A percentile compares a stretch with the other conserved stretches of the same genome.
Conservation (phyloP, 2,888 invertebrate genomes). For the Xylocampa areola region DNA sequence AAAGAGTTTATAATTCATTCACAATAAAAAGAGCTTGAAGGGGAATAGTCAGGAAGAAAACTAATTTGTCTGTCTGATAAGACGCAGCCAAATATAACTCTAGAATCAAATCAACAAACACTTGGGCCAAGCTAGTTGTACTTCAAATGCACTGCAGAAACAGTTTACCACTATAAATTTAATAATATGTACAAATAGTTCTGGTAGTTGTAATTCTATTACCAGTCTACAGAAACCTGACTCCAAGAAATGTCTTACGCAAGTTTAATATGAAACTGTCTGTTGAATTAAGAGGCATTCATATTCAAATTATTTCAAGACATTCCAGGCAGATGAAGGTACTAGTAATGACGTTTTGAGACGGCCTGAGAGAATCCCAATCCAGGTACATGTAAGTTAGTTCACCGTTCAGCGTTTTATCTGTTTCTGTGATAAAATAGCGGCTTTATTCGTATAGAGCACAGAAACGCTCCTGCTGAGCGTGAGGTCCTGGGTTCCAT, state of each 20-base stretch:
- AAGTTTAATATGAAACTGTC: slow-evolving; percentile 75
- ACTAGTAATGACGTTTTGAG: slow-evolving; percentile 44
- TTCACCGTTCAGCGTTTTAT: background rate
- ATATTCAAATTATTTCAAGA: slow-evolving; percentile 75
- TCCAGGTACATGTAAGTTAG: slow-evolving; percentile 4
- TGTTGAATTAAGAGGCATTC: slow-evolving; percentile 76
- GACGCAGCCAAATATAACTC: slow-evolving; percentile 12
- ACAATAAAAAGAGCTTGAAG: too few relatives aligned
- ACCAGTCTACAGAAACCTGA: slow-evolving; percentile 49
- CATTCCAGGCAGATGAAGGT: slow-evolving; percentile 42
- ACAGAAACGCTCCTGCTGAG: too few relatives aligned
- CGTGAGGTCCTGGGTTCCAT: too few relatives aligned
- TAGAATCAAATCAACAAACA: slow-evolving; percentile 7
- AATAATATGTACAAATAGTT: slow-evolving; percentile 53
- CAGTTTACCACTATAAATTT: slow-evolving; percentile 14
- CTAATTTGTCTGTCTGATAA: slow-evolving; percentile 9
- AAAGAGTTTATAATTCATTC: too few relatives aligned
- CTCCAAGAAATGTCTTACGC: slow-evolving; percentile 65
- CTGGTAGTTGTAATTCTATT: slow-evolving; percentile 56
- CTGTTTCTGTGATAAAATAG: too few relatives aligned
- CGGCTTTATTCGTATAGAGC: too few relatives aligned
- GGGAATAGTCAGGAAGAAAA: too few relatives aligned
- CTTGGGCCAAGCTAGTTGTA: slow-evolving; percentile 15
- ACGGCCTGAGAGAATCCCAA: slow-evolving; percentile 7
- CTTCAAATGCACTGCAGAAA: background rate